Conservation (phyloP, 2,113 vertebrate genomes). For the Cephalopterus ornatus region DNA sequence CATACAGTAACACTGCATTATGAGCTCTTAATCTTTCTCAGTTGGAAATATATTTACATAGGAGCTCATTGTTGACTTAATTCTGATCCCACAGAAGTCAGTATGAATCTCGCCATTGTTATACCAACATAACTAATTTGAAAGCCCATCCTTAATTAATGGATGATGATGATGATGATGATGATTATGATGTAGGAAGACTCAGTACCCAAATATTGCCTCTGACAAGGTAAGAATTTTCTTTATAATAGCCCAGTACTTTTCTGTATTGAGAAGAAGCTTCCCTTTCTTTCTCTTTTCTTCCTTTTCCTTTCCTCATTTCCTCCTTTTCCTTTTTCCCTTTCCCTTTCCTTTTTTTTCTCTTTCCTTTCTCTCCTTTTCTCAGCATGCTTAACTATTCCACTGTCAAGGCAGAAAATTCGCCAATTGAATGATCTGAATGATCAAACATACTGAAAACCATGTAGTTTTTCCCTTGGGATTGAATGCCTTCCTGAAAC, state of each 20-base stretch:
- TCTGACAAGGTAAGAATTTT: background rate
- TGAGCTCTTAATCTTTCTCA: constrained; percentile 16
- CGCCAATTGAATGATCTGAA: constrained; percentile 7
- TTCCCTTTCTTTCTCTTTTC: background rate
- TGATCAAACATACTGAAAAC: constrained; percentile 35
- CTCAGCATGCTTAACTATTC: constrained; percentile 16
- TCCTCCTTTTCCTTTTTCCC: background rate
- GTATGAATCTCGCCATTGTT: background rate
- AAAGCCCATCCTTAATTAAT: background rate
- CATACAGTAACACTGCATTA: background rate
- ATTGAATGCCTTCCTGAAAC: constrained; percentile 17
- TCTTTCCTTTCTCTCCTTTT: background rate
- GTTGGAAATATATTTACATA: background rate
- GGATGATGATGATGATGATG: background rate
- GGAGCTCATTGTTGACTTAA: background rate
- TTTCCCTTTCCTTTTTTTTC: background rate
- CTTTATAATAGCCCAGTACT: background rate
- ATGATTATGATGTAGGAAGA: background rate
- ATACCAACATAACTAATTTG: background rate
- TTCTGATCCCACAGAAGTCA: background rate
- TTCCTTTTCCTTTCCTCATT: background rate
- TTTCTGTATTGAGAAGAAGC: background rate
- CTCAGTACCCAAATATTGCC: background rate
- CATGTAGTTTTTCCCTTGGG: background rate
- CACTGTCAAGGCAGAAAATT: constrained; percentile 21